Evolutionary conservation across 1,140 invertebrate species (phyloP).

Genomic region (Orchesella cincta): DNA sequence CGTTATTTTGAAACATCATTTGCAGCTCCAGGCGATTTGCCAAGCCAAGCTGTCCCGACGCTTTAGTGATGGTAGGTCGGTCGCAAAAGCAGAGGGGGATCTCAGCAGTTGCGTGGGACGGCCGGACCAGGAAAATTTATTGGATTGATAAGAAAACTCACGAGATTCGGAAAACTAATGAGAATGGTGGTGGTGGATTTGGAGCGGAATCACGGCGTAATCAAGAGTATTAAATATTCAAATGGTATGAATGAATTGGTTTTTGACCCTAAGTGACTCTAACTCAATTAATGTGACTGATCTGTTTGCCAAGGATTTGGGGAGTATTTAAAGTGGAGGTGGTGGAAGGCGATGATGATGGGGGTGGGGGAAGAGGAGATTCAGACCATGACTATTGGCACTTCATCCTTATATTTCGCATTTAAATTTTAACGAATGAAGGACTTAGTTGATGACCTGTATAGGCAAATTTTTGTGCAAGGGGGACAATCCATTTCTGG

Average conservation of each 20-base stretch:
- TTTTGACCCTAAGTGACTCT: conserved; percentile 79
- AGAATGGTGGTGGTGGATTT: conserved; percentile 70
- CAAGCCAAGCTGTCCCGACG: conserved; percentile 75
- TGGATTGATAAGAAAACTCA: conserved; percentile 82
- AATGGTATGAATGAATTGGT: conserved; percentile 80
- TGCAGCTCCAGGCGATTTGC: no score
- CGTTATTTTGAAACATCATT: no score
- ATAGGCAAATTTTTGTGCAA: conserved; percentile 70
- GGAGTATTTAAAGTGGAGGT: conserved; percentile 74
- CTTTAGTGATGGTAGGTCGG: conserved; percentile 66
- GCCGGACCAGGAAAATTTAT: conserved; percentile 72
- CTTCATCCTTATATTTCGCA: conserved; percentile 35
- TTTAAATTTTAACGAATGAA: conserved; percentile 62
- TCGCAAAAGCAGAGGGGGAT: conserved; percentile 77
- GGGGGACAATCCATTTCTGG: conserved; percentile 71
- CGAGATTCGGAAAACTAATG: conserved; percentile 69
- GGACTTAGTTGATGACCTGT: conserved; percentile 81
- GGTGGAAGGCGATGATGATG: conserved; percentile 79
- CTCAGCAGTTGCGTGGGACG: conserved; percentile 81
- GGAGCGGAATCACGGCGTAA: conserved; percentile 63
- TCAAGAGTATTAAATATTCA: conserved; percentile 55
- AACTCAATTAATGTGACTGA: conserved; percentile 88
- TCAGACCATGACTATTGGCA: conserved; percentile 37
- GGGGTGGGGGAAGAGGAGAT: conserved; percentile 57
- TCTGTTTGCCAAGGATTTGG: conserved; percentile 65